These are phyloP conservation scores for Drosophila maculinotata DNA, from an alignment of 2,888 invertebrate genomes.

Conservation along the genomic window DNA sequence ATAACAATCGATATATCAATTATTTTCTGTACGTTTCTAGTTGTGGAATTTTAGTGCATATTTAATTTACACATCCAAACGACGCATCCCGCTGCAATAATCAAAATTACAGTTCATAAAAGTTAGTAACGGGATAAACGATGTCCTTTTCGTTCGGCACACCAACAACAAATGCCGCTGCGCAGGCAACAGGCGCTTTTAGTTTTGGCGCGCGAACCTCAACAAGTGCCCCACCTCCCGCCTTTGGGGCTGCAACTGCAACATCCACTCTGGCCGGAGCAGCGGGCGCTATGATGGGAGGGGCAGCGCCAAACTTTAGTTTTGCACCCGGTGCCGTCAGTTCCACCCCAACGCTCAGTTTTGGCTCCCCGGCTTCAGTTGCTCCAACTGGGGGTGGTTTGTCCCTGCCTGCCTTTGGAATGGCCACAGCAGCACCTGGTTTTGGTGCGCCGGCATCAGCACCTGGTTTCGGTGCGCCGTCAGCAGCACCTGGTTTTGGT, in stretches of 20 bases:
- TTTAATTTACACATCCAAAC: too few species aligned
- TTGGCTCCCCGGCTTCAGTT: slow-evolving; percentile 56
- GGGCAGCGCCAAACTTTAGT: slow-evolving; percentile 34
- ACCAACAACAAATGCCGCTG: slow-evolving; percentile 46
- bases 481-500: slow-evolving; percentile 44
- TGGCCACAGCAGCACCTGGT: slow-evolving; percentile 24
- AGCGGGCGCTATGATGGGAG: slow-evolving; percentile 23
- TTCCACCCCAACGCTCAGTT: slow-evolving; percentile 55
- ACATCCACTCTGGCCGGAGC: slow-evolving; percentile 42
- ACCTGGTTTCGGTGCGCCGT: slow-evolving; percentile 52
- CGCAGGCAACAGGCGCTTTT: slow-evolving; percentile 49
- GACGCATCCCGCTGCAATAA: neutral
- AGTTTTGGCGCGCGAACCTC: slow-evolving; percentile 68
- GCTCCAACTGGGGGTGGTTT: slow-evolving; percentile 15
- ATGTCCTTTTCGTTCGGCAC: slow-evolving; percentile 66
- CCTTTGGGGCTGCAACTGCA: slow-evolving; percentile 47
- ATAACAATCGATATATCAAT: slow-evolving; percentile 16
- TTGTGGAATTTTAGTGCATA: too few species aligned
- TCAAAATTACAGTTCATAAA: slow-evolving; percentile 4
- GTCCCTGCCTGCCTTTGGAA: slow-evolving; percentile 38
- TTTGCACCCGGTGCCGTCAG: slow-evolving; percentile 29
- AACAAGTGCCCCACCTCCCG: slow-evolving; percentile 55
- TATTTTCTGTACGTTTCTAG: neutral
- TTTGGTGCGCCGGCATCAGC: slow-evolving; percentile 41
- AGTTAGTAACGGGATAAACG: neutral